A percentile compares a stretch with the other conserved stretches of the same genome.
Conservation (phyloP, 1,140 invertebrate species). For the Drosophila tristis region DNA sequence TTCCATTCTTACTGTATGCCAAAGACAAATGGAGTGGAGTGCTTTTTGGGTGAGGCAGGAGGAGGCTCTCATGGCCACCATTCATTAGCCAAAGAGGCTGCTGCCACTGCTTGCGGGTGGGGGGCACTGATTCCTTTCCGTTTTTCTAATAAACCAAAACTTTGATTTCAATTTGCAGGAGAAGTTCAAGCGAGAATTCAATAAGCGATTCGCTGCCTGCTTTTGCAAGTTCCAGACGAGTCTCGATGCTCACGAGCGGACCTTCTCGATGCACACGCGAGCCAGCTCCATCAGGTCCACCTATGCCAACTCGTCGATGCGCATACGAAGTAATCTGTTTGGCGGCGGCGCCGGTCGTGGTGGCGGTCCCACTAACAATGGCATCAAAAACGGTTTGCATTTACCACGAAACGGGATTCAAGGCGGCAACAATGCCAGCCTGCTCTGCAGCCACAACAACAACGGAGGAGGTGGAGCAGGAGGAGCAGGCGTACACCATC, state of each 20-base stretch:
- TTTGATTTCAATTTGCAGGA: conserved; percentile 84
- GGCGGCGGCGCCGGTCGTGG: conserved; percentile 24
- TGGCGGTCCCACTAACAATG: conserved; percentile 16
- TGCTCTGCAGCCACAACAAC: conserved; percentile 42
- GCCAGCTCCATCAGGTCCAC: conserved; percentile 79
- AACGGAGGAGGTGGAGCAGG: conserved; percentile 22
- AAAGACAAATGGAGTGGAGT: conserved; percentile 32
- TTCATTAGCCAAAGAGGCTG: conserved; percentile 32
- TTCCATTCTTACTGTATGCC: conserved; percentile 36
- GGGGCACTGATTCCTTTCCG: neutral
- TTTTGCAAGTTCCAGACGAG: conserved; percentile 75
- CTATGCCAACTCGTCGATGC: conserved; percentile 77
- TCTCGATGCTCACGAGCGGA: conserved; percentile 71
- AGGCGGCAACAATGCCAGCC: conserved; percentile 27
- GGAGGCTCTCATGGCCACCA: neutral
- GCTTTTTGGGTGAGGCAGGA: conserved; percentile 4
- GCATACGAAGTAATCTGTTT: conserved; percentile 75
- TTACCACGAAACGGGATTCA: conserved; percentile 19
- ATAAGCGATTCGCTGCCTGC: conserved; percentile 86
- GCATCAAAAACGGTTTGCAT: conserved; percentile 28
- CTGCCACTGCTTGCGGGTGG: neutral
- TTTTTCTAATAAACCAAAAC: neutral
- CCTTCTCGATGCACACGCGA: conserved; percentile 80
- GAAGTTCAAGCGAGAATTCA: conserved; percentile 90
- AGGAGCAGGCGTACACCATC: neutral